Percentiles rank a stretch among this genome's conserved stretches.
Conservation (phyloP, 2,113 vertebrate genomes). For the Misgurnus anguillicaudatus region DNA sequence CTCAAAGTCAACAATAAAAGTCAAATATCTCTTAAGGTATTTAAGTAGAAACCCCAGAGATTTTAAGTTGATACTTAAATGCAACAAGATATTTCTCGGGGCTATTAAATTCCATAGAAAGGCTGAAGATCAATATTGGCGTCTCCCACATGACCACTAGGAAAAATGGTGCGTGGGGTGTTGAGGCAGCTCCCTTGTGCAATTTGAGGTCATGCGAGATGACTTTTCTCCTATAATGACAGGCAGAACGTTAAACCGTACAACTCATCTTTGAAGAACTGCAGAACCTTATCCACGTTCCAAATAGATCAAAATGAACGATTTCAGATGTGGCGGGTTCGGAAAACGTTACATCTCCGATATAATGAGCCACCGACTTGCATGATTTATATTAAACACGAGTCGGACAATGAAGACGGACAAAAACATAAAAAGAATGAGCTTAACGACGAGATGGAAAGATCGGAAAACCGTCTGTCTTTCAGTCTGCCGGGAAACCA, state of each 20-base stretch:
- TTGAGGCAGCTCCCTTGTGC: conserved; percentile 10
- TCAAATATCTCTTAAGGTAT: neutral
- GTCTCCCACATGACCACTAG: conserved; percentile 39
- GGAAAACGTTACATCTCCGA: neutral
- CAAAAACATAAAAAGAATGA: conserved; percentile 4
- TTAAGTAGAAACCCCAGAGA: neutral
- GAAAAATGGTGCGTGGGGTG: conserved; percentile 6
- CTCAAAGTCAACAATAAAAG: too few species aligned
- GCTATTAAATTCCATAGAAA: conserved; percentile 10
- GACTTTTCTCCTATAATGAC: conserved; percentile 38
- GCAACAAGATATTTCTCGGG: neutral
- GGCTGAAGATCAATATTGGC: conserved; percentile 28
- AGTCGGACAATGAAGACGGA: conserved; percentile 18
- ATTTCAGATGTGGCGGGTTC: conserved; percentile 3
- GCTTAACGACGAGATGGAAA: conserved; percentile 18
- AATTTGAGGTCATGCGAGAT: conserved; percentile 47
- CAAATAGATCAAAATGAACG: conserved; percentile 32
- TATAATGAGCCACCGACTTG: conserved; percentile 11
- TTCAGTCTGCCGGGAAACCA: conserved; percentile 42
- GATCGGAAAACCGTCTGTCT: conserved; percentile 47
- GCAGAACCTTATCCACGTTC: conserved; percentile 36
- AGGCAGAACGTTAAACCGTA: conserved; percentile 35
- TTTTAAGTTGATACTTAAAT: neutral
- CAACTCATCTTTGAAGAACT: conserved; percentile 33
- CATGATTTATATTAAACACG: conserved; percentile 20